Conservation (phyloP, 92 coral and sea anemone species). For the Virgularia gustaviana region DNA sequence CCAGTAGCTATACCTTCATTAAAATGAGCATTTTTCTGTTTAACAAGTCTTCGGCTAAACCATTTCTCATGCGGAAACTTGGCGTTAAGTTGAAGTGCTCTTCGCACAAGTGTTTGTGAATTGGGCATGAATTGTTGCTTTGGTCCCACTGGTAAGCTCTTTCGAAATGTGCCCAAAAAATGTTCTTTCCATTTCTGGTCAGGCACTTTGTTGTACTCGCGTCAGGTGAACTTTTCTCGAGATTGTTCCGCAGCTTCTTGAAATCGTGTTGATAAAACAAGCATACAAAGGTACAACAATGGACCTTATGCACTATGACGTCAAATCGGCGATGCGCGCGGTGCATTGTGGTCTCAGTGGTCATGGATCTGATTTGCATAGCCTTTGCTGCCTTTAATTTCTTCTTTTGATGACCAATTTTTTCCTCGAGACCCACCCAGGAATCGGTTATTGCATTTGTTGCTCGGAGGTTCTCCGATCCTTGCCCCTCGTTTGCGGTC, state of each 20-base stretch:
- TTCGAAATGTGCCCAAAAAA: conserved; percentile 50
- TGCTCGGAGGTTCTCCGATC: too few species aligned
- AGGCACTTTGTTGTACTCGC: conserved; percentile 44
- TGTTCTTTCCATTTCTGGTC: conserved; percentile 30
- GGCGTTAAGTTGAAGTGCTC: conserved; percentile 50
- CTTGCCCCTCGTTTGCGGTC: too few species aligned
- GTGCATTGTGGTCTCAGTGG: too few species aligned
- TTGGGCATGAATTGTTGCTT: conserved; percentile 42
- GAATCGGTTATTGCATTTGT: too few species aligned
- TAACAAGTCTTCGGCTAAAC: conserved; percentile 38
- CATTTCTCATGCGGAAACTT: conserved; percentile 48
- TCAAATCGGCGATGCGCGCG: too few species aligned
- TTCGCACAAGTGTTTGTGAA: conserved; percentile 49
- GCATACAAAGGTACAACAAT: too few species aligned
- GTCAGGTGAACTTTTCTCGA: conserved; percentile 52
- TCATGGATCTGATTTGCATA: too few species aligned
- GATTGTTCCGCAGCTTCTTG: conserved; percentile 53
- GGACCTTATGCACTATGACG: too few species aligned
- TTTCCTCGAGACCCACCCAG: too few species aligned
- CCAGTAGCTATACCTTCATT: too few species aligned
- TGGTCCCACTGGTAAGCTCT: conserved; percentile 62
- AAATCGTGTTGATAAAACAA: conserved; percentile 45
- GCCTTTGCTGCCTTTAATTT: too few species aligned
- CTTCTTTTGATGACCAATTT: too few species aligned
- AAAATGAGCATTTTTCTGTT: conserved; percentile 51